Conservation (phyloP, 2,888 invertebrate genomes). For the Dinocampus coccinellae region DNA sequence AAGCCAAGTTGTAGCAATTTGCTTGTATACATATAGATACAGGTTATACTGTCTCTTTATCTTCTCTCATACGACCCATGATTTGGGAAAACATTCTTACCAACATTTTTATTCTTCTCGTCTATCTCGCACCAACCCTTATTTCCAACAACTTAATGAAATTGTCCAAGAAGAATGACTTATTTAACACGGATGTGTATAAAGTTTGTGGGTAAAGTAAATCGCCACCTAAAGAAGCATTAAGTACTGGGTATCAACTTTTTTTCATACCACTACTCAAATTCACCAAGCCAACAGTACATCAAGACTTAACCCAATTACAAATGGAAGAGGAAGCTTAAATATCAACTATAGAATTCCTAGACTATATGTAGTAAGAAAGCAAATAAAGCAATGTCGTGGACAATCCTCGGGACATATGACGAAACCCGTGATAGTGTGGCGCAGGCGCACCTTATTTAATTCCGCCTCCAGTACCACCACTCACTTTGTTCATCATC, state of each 20-base stretch:
- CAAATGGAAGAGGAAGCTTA: neutral
- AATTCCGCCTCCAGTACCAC: constrained; percentile 3
- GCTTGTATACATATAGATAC: neutral
- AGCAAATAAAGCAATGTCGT: constrained; percentile 20
- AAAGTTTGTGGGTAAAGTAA: neutral
- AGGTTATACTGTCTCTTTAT: neutral
- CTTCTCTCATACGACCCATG: neutral
- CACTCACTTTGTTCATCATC: constrained; percentile 22
- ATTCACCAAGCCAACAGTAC: neutral
- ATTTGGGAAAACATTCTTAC: constrained; percentile 4
- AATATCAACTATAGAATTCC: neutral
- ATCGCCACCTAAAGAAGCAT: neutral
- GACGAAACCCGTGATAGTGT: constrained; percentile 2
- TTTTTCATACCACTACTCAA: neutral
- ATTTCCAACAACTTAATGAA: neutral
- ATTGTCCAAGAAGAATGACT: constrained; percentile 6
- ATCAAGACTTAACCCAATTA: constrained; percentile 16
- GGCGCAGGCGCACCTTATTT: constrained; percentile 25
- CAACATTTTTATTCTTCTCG: neutral
- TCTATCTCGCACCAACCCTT: neutral
- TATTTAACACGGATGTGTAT: constrained; percentile 1
- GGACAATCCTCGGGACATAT: constrained; percentile 13
- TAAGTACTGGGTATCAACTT: neutral
- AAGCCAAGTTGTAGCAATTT: constrained; percentile 12
- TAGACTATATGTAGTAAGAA: constrained; percentile 5